Base-by-base conservation (phyloP, 2,797 vertebrate genomes). In the Sphaeramia orbicularis region DNA sequence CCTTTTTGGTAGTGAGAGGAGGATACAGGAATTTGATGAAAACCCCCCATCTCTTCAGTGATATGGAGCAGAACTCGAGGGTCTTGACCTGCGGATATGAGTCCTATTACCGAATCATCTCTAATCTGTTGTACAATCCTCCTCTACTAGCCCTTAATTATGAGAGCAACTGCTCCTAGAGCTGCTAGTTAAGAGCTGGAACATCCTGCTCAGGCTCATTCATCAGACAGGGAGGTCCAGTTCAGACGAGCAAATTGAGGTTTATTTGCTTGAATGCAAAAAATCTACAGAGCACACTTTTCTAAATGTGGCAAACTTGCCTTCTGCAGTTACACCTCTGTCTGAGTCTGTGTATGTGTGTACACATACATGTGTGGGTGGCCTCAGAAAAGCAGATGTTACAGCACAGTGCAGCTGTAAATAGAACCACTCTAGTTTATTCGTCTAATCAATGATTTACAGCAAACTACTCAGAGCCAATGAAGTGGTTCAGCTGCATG, bases 401-500 rank as follows among this genome's bases (percentile, higher is more conserved):
- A 49, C 65, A 51, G 65, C 55, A 50, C 54, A 54, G 44, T 15
- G 24, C 38, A 30, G 76, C 36, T 43, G 48, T 83, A 79, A 83
- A 82, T 13, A 65, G 7, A 58, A 56, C 21, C 52, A 36, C 63
- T 42, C 14, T 62, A 69, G 40, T 64, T 62, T 54, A 60, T 75
- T 77, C 41, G 50, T 85, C 74, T 71, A 78, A 77, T 86, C 80
- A 81, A 15, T 83, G 74, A 87, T 82, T 86, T 83, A 84, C 64
- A 66, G 51, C 37, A 15, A 49, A 63, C 49, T 35, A 4, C 65
- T 60, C 18, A 70, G 10, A 67, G 59, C 67, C 71, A 58, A 24
- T 74, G 70, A 77, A 57, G 63, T 0, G 11, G 37, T 19, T 52
- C 47, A 50, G 48, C 19, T 69, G 50, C 32, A 12, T 14, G 52